Base-by-base conservation (phyloP, 2,888 invertebrate genomes). In the Agrotis segetum region DNA sequence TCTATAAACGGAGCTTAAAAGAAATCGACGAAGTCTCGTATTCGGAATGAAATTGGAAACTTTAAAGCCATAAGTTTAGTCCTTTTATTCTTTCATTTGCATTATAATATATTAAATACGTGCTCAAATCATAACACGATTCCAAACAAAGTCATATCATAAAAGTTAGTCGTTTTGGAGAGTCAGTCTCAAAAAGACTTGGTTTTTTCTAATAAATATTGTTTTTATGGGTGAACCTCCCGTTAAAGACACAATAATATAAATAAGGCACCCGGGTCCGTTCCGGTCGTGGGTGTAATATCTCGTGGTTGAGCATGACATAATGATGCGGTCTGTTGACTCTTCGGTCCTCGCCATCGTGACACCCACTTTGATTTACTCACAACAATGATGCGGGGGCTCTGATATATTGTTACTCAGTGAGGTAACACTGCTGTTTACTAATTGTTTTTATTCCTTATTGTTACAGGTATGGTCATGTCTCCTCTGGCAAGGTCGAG, bases 341-440 rank as follows among this genome's bases (percentile, higher is more conserved):
- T 83, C 75, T 79, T 81, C 67, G 80, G 74, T 81, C 74, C 81
- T 81, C 68, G 79, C 56, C 6, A 34, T 60, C 65, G 82, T 78
- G 74, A 90, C 95, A 90, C 92, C 93, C 91, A 93, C 92, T 82
- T 84, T 85, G 88, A 87, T 88, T 89, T 89, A 89, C 89, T 87
- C 88, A 81, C 89, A 89, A 95, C 94, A 95, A 95, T 94, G 92
- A 86, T 91, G 95, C 92, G 96, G 94, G 94, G 96, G 95, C 92
- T 86, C 83, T 88, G 90, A 92, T 91, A 88, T 92, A 92, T 92
- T 92, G 92, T 92, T 90, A 89, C 87, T 79, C 78, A 88, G 92
- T 94, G 93, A 94, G 89, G 93, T 91, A 92, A 90, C 85, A 77
- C 82, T 85, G 85, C 89, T 91, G 88, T 91, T 92, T 92, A 93